Percentiles rank a stretch among this genome's conserved stretches.
These are phyloP conservation scores for Entomyzon cyanotis DNA, from an alignment of 2,113 vertebrate genomes.

Conservation along the genomic window DNA sequence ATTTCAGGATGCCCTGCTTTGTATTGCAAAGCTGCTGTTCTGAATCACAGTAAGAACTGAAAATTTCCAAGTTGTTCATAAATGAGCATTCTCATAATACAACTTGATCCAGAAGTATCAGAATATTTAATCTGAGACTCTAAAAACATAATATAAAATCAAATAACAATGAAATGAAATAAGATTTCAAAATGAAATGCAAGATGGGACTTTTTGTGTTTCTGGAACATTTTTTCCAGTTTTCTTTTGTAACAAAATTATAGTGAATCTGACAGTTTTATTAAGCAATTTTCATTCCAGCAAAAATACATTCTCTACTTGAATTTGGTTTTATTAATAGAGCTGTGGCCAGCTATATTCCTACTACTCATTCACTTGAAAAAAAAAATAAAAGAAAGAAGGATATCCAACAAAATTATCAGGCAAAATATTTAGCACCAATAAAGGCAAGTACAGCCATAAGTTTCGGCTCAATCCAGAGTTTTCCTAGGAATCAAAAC, in stretches of 20 bases:
- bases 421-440: conserved; percentile 48
- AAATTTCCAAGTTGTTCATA: not conserved
- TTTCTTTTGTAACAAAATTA: conserved; percentile 59
- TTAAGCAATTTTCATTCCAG: conserved; percentile 62
- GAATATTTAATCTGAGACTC: conserved; percentile 6
- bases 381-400: not conserved
- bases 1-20: not conserved
- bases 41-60: not conserved
- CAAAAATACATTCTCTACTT: conserved; percentile 53
- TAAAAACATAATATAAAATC: conserved; percentile 40
- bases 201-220: conserved; percentile 25
- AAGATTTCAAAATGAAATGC: conserved; percentile 50
- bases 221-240: conserved; percentile 52
- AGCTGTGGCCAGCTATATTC: conserved; percentile 26
- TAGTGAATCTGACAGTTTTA: conserved; percentile 54
- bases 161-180: conserved; percentile 40
- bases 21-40: not conserved
- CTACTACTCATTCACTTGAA: conserved; percentile 25
- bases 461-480: conserved; percentile 1
- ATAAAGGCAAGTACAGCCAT: conserved; percentile 14
- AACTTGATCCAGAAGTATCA: not conserved
- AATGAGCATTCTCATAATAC: conserved; percentile 21
- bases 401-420: conserved; percentile 41
- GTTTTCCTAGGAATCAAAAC: conserved; percentile 36
- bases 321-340: conserved; percentile 53